Base-by-base conservation (phyloP, 2,888 invertebrate species). In the Oligia strigilis region DNA sequence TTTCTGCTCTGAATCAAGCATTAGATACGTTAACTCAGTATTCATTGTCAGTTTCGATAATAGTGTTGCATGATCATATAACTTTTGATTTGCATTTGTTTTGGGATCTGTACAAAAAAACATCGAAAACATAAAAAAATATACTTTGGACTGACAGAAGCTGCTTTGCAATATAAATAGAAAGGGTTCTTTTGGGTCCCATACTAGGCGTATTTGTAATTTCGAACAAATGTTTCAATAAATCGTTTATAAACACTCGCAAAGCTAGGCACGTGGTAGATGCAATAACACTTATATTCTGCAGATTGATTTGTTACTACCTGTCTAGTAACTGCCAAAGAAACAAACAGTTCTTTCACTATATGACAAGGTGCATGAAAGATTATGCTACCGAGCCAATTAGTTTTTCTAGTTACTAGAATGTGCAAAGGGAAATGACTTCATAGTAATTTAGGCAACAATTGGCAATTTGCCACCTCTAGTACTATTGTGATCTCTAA, bases 401-500 rank as follows among this genome's bases (percentile, higher is more conserved):
- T 66, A n/a, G 64, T 62, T 80, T 85, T 73, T 52, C 70, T 77
- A 36, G 64, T 73, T 40, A 49, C 82, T 75, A 77, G 77, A 75
- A 77, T 73, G 23, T 55, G 70, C 73, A 82, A 86, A 80, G 77
- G 77, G 77, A 85, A 83, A 85, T 86, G 85, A 77, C 75, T 77
- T 86, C 86, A 84, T 49, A 71, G 71, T 43, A 67, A 82, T 85
- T 77, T 82, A 19, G 62, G 75, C 36, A 46, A 40, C 58, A 17
- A 13, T 72, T 86, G 85, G 85, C 85, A 86, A 29, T 17, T 13
- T 78, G 85, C 85, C 85, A 86, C 66, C 40, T 52, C 78, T 85
- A 86, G 86, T 82, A 80, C 78, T 86, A 83, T 74, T 75, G 86
- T 83, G 75, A 82, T 87, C 78, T 83, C 62, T 72, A 83, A 84